Conservation (phyloP, 2,113 vertebrate species). For the Formicarius rufipectus region DNA sequence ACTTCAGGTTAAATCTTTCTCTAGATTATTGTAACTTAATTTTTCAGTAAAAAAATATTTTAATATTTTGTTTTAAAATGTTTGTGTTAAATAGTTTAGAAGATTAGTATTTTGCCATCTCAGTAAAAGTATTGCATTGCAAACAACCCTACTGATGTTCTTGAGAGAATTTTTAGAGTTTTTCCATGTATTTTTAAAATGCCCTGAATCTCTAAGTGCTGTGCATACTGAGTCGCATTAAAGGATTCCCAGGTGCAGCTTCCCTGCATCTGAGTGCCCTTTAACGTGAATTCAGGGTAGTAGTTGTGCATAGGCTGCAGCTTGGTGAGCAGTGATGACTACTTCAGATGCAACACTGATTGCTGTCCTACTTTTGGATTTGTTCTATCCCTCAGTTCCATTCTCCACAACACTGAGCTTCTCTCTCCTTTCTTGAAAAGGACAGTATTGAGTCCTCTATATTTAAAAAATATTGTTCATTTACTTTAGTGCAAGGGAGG, state of each 20-base stretch:
- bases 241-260: not conserved
- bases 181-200: not conserved
- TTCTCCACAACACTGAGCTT: not conserved
- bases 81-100: not conserved
- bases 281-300: not conserved
- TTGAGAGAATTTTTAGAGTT: not conserved
- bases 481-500: not conserved
- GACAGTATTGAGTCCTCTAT: fast-evolving
- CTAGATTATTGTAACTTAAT: not conserved
- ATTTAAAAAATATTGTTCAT: fast-evolving
- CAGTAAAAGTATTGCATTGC: not conserved
- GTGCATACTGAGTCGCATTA: not conserved
- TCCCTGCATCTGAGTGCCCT: not conserved
- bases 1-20: not conserved
- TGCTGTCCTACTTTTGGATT: not conserved
- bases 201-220: not conserved
- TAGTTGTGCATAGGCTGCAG: not conserved
- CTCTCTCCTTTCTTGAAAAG: not conserved
- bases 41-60: not conserved
- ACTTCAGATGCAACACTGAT: not conserved
- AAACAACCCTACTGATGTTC: not conserved
- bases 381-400: not conserved
- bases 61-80: not conserved
- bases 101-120: not conserved
- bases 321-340: not conserved